These are phyloP conservation scores for Mustelus asterias DNA, from an alignment of 2,113 vertebrate genomes.

Conservation along the genomic window DNA sequence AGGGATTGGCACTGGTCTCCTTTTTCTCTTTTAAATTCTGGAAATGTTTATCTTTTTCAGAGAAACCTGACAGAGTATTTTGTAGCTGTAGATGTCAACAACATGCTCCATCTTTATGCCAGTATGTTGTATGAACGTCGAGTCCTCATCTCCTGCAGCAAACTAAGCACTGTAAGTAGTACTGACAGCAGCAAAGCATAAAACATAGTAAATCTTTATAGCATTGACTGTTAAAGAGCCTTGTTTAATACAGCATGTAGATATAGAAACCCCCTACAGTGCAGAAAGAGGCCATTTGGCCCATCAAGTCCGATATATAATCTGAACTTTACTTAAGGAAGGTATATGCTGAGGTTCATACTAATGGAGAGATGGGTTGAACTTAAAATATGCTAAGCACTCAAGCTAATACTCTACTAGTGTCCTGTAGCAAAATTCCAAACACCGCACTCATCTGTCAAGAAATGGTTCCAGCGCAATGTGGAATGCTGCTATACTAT, in stretches of 20 bases:
- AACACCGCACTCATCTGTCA: background rate
- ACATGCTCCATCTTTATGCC: slow-evolving; percentile 97
- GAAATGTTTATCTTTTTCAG: slow-evolving; percentile 58
- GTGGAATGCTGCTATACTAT: background rate
- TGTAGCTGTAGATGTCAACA: slow-evolving; percentile 96
- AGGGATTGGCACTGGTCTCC: background rate
- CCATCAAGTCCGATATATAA: background rate
- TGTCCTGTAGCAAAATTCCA: background rate
- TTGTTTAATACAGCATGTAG: background rate
- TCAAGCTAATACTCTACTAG: background rate
- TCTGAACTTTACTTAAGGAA: background rate
- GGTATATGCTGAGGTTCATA: too few species aligned
- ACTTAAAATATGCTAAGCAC: background rate
- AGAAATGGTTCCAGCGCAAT: background rate
- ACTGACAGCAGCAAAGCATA: background rate
- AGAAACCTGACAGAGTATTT: slow-evolving; percentile 98
- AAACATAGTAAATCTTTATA: background rate
- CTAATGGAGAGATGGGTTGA: background rate
- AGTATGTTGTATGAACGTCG: slow-evolving; percentile 95
- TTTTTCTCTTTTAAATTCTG: slow-evolving; percentile 41
- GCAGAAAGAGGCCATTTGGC: too few species aligned
- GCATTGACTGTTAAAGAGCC: background rate
- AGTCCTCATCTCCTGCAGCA: slow-evolving; percentile 92
- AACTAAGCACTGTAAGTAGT: slow-evolving; percentile 92
- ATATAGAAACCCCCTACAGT: too few species aligned